These are phyloP conservation scores for Hirtodrosophila histrioides DNA, from an alignment of 2,888 invertebrate species.

Conservation along the genomic window DNA sequence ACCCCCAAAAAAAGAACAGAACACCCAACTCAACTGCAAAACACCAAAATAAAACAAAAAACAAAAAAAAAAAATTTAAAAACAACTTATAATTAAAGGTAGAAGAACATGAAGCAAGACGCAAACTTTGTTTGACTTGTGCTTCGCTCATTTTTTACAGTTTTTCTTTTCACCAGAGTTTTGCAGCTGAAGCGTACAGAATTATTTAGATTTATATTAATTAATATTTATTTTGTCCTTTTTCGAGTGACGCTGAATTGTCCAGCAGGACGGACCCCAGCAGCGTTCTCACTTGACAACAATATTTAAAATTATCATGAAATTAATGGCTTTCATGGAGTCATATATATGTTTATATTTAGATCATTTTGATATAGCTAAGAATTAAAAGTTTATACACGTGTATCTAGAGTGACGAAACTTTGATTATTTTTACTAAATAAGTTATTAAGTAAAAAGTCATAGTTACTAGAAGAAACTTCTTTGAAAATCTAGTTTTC, in stretches of 20 bases:
- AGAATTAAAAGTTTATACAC: too few species aligned
- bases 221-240: slow-evolving; percentile 68
- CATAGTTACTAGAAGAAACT: too few species aligned
- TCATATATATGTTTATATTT: neutral
- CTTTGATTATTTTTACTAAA: too few species aligned
- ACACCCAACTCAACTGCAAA: slow-evolving; percentile 24
- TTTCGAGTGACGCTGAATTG: slow-evolving; percentile 14
- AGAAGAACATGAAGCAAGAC: slow-evolving; percentile 37
- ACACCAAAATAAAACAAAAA: slow-evolving; percentile 6
- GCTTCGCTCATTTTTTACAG: slow-evolving; percentile 25
- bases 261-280: neutral
- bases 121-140: slow-evolving; percentile 58
- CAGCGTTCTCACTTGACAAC: neutral
- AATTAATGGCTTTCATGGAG: slow-evolving; percentile 15
- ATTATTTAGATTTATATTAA: slow-evolving; percentile 69
- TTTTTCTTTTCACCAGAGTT: slow-evolving; percentile 16
- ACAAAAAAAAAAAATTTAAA: slow-evolving; percentile 33
- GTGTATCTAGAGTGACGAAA: too few species aligned
- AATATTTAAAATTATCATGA: slow-evolving; percentile 1
- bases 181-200: slow-evolving; percentile 14
- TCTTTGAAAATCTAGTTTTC: too few species aligned
- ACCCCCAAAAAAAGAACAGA: slow-evolving; percentile 9
- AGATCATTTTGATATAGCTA: too few species aligned
- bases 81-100: slow-evolving; percentile 74
- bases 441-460: too few species aligned